These are phyloP conservation scores for Anseranas semipalmata DNA, from an alignment of 2,113 vertebrate species.

Conservation along the genomic window DNA sequence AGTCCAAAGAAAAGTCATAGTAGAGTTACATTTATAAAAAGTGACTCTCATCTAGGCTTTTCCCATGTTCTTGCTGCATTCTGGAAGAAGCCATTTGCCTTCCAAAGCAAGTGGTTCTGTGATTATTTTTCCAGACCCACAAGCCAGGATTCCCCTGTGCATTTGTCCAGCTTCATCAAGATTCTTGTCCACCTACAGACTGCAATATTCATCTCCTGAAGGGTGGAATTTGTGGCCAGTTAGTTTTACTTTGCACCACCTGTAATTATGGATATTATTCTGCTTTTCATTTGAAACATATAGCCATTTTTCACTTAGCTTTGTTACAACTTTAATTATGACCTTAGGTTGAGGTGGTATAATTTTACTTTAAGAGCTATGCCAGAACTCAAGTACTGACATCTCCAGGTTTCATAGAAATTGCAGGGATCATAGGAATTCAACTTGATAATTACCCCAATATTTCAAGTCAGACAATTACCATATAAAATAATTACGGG, in stretches of 20 bases:
- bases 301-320: constrained; percentile 70
- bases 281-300: constrained; percentile 16
- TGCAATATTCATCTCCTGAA: neutral
- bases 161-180: neutral
- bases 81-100: neutral
- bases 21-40: neutral
- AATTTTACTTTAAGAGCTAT: constrained; percentile 74
- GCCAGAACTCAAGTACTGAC: constrained; percentile 68
- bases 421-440: constrained; percentile 81
- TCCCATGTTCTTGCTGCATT: neutral
- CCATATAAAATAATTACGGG: constrained; percentile 79
- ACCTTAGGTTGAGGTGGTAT: constrained; percentile 73
- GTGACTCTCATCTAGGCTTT: neutral
- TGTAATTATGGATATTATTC: neutral
- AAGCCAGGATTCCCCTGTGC: neutral
- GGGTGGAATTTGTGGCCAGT: neutral
- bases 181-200: neutral
- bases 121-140: neutral
- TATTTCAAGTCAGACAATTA: constrained; percentile 77
- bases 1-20: neutral
- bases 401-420: constrained; percentile 75
- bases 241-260: neutral
- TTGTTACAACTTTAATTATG: constrained; percentile 77
- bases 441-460: constrained; percentile 79
- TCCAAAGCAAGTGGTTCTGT: neutral